Conservation (phyloP, 2,113 vertebrate genomes). For the Lepus europaeus region DNA sequence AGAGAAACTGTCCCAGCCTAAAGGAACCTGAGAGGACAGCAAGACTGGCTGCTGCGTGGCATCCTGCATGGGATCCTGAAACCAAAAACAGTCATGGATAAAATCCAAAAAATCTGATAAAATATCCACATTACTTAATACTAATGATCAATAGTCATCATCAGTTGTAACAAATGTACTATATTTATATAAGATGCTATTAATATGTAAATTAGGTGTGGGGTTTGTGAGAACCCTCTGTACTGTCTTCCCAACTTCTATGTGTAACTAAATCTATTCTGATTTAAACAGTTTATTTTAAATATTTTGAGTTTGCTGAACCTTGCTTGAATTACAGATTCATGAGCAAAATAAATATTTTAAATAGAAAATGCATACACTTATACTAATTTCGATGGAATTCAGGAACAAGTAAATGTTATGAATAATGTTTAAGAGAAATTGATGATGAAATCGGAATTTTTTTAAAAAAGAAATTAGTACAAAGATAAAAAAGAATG, state of each 20-base stretch:
- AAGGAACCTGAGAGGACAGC: neutral
- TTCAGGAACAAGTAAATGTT: neutral
- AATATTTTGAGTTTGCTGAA: neutral
- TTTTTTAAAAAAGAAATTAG: slow-evolving; percentile 1
- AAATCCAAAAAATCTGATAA: neutral
- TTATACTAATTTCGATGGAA: neutral
- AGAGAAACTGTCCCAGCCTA: neutral
- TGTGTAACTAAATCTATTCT: neutral
- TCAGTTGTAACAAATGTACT: neutral
- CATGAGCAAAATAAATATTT: neutral
- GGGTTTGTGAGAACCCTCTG: neutral
- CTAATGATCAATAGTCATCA: neutral
- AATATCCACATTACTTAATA: neutral
- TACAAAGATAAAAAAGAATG: neutral
- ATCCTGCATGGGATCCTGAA: neutral
- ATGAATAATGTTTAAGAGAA: slow-evolving; percentile 13
- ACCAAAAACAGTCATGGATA: neutral
- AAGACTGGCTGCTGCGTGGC: neutral
- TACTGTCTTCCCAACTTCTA: neutral
- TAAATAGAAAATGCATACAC: neutral
- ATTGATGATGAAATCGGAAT: neutral
- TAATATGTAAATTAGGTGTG: neutral
- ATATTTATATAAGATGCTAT: neutral
- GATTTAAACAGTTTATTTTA: neutral
- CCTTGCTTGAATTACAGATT: slow-evolving; percentile 2